A percentile compares a stretch with the other conserved stretches of the same genome.
Evolutionary conservation across 2,888 invertebrate species (phyloP).

Genomic region (Lamellibrachia satsuma): DNA sequence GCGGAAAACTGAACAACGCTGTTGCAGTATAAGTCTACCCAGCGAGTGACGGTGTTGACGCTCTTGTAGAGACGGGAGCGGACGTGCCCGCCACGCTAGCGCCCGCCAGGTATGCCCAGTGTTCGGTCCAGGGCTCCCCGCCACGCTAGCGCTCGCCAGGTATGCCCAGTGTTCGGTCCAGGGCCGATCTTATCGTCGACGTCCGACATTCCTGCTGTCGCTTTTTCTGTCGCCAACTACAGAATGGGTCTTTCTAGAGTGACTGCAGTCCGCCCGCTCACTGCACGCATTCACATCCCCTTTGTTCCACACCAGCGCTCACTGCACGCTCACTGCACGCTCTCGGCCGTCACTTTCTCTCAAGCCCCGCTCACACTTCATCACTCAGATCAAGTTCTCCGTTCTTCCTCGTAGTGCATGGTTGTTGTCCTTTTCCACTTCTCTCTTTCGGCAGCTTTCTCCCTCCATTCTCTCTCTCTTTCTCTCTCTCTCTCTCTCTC

Average conservation of each 20-base stretch:
- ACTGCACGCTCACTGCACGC: not conserved
- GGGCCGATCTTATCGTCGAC: not conserved
- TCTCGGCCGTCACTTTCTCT: too few relatives aligned
- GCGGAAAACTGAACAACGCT: too few relatives aligned
- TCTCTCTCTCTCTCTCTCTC: not conserved
- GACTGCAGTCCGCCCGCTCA: not conserved
- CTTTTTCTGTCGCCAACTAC: not conserved
- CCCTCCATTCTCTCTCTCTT: not conserved
- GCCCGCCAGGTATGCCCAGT: not conserved
- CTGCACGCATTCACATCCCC: not conserved
- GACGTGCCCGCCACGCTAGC: not conserved
- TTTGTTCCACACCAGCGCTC: not conserved
- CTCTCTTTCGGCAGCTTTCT: too few relatives aligned
- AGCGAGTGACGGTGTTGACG: too few relatives aligned
- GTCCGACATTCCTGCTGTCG: constrained; percentile 1
- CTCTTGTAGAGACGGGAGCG: too few relatives aligned
- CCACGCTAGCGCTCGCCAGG: not conserved
- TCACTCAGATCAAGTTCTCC: too few relatives aligned
- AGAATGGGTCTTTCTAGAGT: not conserved
- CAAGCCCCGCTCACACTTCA: too few relatives aligned
- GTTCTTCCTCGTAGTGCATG: too few relatives aligned
- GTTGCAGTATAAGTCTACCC: too few relatives aligned
- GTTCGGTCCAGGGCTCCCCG: not conserved
- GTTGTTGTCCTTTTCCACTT: too few relatives aligned
- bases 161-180: not conserved